Percentiles rank a stretch among this genome's conserved stretches.
These are phyloP conservation scores for Premnoplex brunnescens DNA, from an alignment of 2,797 vertebrate genomes.

Conservation along the genomic window DNA sequence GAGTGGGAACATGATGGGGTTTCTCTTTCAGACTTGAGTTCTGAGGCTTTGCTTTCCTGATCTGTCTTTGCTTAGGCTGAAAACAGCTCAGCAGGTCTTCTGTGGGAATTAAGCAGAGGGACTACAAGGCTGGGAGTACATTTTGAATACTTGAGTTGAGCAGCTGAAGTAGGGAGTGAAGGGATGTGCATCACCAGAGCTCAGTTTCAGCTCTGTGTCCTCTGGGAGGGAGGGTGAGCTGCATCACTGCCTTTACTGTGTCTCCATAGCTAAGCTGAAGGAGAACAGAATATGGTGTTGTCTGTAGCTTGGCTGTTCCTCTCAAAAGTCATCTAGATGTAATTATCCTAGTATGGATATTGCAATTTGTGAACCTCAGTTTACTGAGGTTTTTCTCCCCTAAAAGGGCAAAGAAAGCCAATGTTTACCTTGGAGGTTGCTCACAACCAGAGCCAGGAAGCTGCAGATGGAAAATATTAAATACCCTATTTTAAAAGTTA, in stretches of 20 bases:
- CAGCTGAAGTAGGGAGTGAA: neutral
- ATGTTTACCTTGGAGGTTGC: neutral
- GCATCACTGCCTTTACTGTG: neutral
- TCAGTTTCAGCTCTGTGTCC: neutral
- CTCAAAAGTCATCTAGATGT: neutral
- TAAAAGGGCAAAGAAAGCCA: neutral
- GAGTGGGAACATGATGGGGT: neutral
- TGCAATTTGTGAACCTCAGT: neutral
- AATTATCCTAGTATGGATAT: neutral
- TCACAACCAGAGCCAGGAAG: neutral
- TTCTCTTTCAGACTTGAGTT: neutral
- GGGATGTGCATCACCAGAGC: neutral
- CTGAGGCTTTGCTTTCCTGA: slow-evolving; percentile 17
- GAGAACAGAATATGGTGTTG: neutral
- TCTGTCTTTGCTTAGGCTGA: slow-evolving; percentile 8
- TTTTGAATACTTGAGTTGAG: neutral
- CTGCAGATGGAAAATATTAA: neutral
- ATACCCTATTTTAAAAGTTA: neutral
- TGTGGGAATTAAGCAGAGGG: neutral
- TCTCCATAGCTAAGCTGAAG: neutral
- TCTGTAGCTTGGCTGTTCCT: neutral
- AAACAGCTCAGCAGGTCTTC: neutral
- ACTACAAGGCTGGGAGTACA: neutral
- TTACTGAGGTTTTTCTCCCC: neutral
- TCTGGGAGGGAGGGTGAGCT: neutral